phyloP scores from a whole-genome alignment of 30 jellyfish, hydroid and myxozoan genomes.

The Calvadosia cruxmelitensis region DNA sequence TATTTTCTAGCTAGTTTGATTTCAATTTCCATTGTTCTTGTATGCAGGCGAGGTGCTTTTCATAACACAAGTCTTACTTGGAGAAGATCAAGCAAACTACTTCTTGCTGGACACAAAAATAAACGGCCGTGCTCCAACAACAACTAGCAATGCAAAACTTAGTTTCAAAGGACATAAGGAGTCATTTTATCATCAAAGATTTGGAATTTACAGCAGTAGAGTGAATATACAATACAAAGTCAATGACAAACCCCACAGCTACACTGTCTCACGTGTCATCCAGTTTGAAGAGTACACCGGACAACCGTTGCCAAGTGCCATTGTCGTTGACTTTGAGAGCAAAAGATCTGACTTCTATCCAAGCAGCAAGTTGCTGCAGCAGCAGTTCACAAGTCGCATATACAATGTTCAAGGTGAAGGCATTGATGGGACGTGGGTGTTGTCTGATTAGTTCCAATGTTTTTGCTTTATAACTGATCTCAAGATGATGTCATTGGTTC shows the following conservation, averaged over 20 bases:
- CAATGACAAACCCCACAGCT: background rate
- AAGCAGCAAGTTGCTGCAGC: background rate
- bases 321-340: background rate
- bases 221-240: background rate
- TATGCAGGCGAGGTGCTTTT: background rate
- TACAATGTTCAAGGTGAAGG: background rate
- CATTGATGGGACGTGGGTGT: background rate
- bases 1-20: no score
- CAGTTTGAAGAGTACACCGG: background rate
- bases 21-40: no score
- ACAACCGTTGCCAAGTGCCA: background rate
- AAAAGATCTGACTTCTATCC: background rate
- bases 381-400: background rate
- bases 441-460: background rate
- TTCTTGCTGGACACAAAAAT: background rate
- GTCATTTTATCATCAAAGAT: background rate
- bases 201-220: background rate
- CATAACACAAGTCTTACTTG: background rate
- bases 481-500: background rate
- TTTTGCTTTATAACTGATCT: background rate
- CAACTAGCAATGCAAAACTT: background rate
- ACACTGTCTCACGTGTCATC: background rate
- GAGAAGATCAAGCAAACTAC: background rate
- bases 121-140: background rate
- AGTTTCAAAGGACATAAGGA: background rate